These are phyloP conservation scores for Gryllus bimaculatus DNA, from an alignment of 1,140 invertebrate genomes.

Conservation along the genomic window DNA sequence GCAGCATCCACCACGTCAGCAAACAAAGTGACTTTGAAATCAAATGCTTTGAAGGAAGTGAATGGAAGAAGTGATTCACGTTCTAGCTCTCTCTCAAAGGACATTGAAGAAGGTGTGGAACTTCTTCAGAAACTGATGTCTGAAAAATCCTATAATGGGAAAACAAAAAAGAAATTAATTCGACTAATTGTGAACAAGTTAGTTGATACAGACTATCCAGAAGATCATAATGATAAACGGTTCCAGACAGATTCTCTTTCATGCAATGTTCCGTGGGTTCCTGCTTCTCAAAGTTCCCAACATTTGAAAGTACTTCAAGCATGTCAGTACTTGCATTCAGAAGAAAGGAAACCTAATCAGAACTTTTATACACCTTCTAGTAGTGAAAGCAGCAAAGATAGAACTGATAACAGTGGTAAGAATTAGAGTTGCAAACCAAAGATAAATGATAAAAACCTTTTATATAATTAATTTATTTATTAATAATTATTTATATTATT, in stretches of 20 bases:
- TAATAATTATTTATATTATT: too few relatives aligned
- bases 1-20: neutral
- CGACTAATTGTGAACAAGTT: conserved; percentile 39
- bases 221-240: neutral
- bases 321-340: neutral
- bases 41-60: neutral
- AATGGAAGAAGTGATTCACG: neutral
- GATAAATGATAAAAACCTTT: too few relatives aligned
- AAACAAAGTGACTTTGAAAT: neutral
- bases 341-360: neutral
- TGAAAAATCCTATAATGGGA: conserved; percentile 36
- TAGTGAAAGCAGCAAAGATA: too few relatives aligned
- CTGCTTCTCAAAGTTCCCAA: neutral
- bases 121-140: conserved; percentile 37
- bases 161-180: conserved; percentile 35
- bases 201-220: conserved; percentile 26
- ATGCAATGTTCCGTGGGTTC: neutral
- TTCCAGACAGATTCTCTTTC: neutral
- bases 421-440: too few relatives aligned
- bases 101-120: conserved; percentile 37
- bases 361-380: too few relatives aligned
- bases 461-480: too few relatives aligned
- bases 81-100: conserved; percentile 32
- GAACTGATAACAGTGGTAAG: too few relatives aligned
- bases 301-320: too few relatives aligned